Evolutionary conservation across 2,888 invertebrate genomes (phyloP), one percentile per base, ranked within the genome.

Genomic region (Pyrgus malvae): DNA sequence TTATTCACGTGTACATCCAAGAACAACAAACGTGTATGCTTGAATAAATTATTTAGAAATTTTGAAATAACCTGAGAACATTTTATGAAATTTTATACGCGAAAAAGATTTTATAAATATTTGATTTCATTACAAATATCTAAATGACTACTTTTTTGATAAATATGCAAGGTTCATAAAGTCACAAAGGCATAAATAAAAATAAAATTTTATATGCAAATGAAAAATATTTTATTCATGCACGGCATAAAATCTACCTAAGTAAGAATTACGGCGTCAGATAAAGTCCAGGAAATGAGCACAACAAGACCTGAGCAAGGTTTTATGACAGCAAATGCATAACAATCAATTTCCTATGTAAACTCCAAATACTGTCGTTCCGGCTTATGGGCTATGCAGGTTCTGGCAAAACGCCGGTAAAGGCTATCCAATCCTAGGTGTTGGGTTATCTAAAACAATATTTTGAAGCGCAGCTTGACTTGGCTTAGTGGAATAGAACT

Each of bases 391-490:
- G 25, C 33, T 42, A 37, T 44, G 51, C 42, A 44, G 27, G 51
- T 44, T 25, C 51, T 51, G 51, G 51, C 51, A 51, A 16, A 27
- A 27, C 44, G 51, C 51, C 51, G 25, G 35, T 35, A 42, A 50
- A 50, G 50, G 42, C 50, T 35, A 51, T 44, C 44, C 51, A 44
- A 44, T 44, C 27, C 41, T 51, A 51, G 51, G 51, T 44, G 51
- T 51, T 37, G 27, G 51, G 51, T 44, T 51, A 51, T 51, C 51
- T 51, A 51, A 51, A 51, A 51, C 51, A 51, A 51, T 51, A 44
- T 51, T 51, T 51, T 44, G 37, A 44, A 35, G 44, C 44, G 29
- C 42, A 51, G 29, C 19, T 21, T 29, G 51, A 51, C 44, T 51
- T 44, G 19, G 51, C 35, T 44, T 44, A 44, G 51, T 12, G 17